Conservation (phyloP, 2,797 vertebrate species). For the Threskiornis aethiopicus region DNA sequence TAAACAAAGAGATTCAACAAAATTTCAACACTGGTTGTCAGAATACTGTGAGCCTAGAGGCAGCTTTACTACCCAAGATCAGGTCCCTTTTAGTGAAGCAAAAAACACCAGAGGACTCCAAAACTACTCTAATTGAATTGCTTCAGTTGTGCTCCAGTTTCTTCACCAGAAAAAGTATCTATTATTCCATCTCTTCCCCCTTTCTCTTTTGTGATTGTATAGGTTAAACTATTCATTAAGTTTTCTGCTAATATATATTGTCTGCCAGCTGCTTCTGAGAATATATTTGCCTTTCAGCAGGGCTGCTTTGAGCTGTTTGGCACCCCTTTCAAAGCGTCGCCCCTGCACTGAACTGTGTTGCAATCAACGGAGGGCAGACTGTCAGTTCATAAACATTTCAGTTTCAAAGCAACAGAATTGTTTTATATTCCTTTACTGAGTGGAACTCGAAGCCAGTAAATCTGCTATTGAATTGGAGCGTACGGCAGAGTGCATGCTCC, state of each 20-base stretch:
- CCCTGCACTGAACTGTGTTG: not conserved
- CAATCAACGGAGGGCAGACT: not conserved
- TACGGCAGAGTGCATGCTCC: accelerated
- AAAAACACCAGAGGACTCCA: not conserved
- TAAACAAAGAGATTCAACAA: not conserved
- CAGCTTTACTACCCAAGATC: not conserved
- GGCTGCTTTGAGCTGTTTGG: not conserved
- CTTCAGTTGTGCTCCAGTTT: not conserved
- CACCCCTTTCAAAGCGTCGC: not conserved
- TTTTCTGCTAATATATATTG: not conserved
- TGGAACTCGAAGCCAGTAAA: not conserved
- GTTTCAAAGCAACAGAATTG: not conserved
- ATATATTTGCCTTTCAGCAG: not conserved
- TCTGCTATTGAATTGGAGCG: not conserved
- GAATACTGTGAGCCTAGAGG: not conserved
- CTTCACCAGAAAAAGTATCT: not conserved
- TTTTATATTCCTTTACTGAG: not conserved
- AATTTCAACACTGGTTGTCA: not conserved
- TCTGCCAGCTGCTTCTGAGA: not conserved
- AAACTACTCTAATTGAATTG: not conserved
- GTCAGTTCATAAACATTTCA: not conserved
- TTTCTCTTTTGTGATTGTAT: not conserved
- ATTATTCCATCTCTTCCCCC: not conserved
- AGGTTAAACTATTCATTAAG: not conserved
- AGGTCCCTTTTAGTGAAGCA: not conserved